Conservation (phyloP, 2,888 invertebrate genomes). For the Tenthredo amoena region DNA sequence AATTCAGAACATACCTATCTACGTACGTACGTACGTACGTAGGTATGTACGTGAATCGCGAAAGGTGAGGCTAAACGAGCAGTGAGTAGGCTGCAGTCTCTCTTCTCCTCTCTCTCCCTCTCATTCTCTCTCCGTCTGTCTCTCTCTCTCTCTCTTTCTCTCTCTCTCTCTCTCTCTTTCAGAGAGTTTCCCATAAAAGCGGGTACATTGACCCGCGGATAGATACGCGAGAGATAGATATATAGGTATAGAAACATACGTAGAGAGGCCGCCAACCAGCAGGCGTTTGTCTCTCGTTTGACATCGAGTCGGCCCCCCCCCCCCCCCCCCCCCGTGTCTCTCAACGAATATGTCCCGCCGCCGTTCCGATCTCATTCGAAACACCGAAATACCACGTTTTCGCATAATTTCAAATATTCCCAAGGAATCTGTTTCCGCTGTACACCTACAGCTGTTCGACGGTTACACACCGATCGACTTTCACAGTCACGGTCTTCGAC, state of each 20-base stretch:
- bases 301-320: constrained; percentile 6
- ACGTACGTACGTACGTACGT: not conserved
- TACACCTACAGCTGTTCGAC: not conserved
- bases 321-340: not conserved
- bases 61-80: constrained; percentile 46
- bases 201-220: constrained; percentile 50
- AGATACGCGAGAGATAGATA: constrained; percentile 48
- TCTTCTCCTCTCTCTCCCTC: constrained; percentile 36
- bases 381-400: not conserved
- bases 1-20: not conserved
- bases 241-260: constrained; percentile 24
- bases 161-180: constrained; percentile 55
- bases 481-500: not conserved
- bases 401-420: not conserved
- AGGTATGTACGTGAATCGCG: constrained; percentile 26
- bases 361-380: not conserved
- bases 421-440: not conserved
- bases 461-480: not conserved
- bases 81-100: constrained; percentile 42
- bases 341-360: not conserved
- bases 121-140: constrained; percentile 48
- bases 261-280: constrained; percentile 41
- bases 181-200: constrained; percentile 47
- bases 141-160: constrained; percentile 47
- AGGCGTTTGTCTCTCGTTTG: constrained; percentile 49